Conservation (phyloP, 1,140 invertebrate genomes). For the Diachasmimorpha longicaudata region DNA sequence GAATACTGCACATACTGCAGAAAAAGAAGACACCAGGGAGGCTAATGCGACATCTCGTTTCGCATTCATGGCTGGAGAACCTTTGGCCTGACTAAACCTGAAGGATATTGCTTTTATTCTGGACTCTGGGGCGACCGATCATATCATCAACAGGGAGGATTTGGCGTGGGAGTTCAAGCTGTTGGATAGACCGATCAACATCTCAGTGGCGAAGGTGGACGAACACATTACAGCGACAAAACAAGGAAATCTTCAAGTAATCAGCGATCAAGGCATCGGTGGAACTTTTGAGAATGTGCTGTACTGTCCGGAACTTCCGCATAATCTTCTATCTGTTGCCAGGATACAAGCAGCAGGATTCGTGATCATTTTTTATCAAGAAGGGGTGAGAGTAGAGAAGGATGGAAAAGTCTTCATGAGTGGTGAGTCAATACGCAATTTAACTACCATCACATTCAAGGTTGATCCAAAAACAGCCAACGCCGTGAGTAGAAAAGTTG, state of each 20-base stretch:
- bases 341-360: no score
- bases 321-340: conserved; percentile 24
- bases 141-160: conserved; percentile 42
- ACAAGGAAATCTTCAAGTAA: conserved; percentile 31
- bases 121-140: conserved; percentile 28
- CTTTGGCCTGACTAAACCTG: no score
- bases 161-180: conserved; percentile 29
- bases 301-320: no score
- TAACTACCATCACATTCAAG: no score
- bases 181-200: conserved; percentile 23
- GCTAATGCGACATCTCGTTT: no score
- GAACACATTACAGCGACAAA: conserved; percentile 38
- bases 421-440: no score
- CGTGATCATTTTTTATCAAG: no score
- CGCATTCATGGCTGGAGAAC: no score
- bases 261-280: conserved; percentile 30
- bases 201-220: conserved; percentile 38
- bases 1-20: neutral
- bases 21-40: neutral
- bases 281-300: no score
- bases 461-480: no score
- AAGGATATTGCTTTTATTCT: conserved; percentile 21
- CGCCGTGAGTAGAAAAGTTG: conserved; percentile 22
- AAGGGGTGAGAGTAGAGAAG: no score
- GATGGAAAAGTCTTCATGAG: no score